Base-by-base conservation (phyloP, 2,797 vertebrate species). In the Xenops minutus region DNA sequence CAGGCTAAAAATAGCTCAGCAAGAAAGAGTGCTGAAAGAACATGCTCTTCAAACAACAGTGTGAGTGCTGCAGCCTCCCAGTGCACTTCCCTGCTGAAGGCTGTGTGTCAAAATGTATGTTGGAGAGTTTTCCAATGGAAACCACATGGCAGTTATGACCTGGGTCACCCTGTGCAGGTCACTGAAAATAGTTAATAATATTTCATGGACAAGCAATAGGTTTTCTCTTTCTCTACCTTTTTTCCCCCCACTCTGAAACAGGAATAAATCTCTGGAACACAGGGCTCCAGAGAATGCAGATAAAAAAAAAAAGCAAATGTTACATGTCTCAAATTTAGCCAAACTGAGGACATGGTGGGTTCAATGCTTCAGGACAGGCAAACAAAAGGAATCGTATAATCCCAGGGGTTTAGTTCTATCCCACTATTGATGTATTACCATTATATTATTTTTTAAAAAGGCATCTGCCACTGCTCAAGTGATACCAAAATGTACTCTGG, bases 1-100 rank as follows among this genome's bases (percentile, higher is more conserved):
- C n/a, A 59, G 76, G 43, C 77, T 93, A 96, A 96, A 95, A 88
- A 95, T 95, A 97, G 43, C 63, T 82, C 83, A 43, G 88, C 63
- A n/a, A 81, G 63, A 63, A 89, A 39, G 85, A 73, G 55, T 76
- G 77, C 74, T 92, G 80, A 74, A 90, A 93, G 88, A 86, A 93
- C 77, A 63, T 2, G 29, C 27, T 95, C 94, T 88, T 69, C 77
- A 88, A 76, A 69, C 17, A 82, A n/a, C 37, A 72, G 62, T 8
- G 12, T 0, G 3, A 88, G 80, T 4, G 3, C 29, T 54, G 49
- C 83, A 75, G 69, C 9, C 56, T 88, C 79, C 54, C 76, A 37
- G 46, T 1, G 6, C 85, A 56, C 19, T 62, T 84, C 27, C 73
- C 51, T 41, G 48, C 69, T 66, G 55, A 89, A 81, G 69, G 69